Evolutionary conservation across 2,888 invertebrate genomes (phyloP).

Genomic region (Epinotia nisella): DNA sequence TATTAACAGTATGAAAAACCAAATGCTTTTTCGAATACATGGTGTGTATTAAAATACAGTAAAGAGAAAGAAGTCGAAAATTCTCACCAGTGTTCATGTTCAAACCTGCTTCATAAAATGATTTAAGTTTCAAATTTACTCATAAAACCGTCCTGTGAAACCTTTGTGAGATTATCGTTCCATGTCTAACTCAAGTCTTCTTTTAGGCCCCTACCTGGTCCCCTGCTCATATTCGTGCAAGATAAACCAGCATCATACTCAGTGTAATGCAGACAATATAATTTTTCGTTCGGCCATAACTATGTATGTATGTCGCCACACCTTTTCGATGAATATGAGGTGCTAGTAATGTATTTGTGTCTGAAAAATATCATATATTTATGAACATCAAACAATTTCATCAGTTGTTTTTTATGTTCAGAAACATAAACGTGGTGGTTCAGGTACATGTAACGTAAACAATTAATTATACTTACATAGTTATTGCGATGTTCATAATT

Average conservation of each 20-base stretch:
- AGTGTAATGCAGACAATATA: slow-evolving; percentile 36
- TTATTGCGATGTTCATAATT: too few relatives aligned
- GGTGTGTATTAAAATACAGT: background rate
- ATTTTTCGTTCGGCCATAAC: slow-evolving; percentile 3
- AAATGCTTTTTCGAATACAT: background rate
- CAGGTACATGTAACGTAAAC: background rate
- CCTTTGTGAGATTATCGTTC: background rate
- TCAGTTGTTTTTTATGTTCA: too few relatives aligned
- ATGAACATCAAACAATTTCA: too few relatives aligned
- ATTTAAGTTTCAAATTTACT: background rate
- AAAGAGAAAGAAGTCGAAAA: background rate
- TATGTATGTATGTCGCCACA: background rate
- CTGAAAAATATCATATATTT: too few relatives aligned
- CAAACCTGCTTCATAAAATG: background rate
- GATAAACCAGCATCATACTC: slow-evolving; percentile 21
- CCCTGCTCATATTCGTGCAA: slow-evolving; percentile 2
- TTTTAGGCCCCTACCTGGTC: background rate
- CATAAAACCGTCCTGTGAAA: background rate
- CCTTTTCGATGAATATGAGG: background rate
- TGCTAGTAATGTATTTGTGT: background rate
- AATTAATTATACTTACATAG: background rate
- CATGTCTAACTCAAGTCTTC: slow-evolving; percentile 10
- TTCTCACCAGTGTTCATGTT: background rate
- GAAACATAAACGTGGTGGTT: too few relatives aligned
- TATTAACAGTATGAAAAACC: too few relatives aligned